phyloP scores from a whole-genome alignment of 2,888 invertebrate species.

The Rhimphoctona megacephalus region DNA sequence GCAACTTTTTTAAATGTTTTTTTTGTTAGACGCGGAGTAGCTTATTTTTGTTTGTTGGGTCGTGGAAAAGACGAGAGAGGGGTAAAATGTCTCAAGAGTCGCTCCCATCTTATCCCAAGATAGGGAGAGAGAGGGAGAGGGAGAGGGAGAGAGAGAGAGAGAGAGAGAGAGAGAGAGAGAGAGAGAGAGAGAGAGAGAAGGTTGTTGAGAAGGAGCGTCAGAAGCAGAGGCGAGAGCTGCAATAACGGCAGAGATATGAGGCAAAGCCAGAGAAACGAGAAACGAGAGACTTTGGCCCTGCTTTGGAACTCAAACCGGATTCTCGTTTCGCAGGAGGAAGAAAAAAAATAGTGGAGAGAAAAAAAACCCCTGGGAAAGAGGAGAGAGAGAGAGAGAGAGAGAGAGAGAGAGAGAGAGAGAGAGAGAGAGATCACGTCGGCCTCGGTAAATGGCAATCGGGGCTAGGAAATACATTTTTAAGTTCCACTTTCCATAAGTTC shows the following conservation, averaged over 20 bases:
- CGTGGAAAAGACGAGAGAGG: conserved; percentile 37
- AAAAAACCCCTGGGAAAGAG: conserved; percentile 23
- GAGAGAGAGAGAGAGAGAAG: background rate
- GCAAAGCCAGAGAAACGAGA: conserved; percentile 56
- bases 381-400: conserved; percentile 3
- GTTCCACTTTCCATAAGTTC: conserved; percentile 75
- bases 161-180: background rate
- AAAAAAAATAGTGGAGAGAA: conserved; percentile 27
- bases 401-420: conserved; percentile 31
- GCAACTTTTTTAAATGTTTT: background rate
- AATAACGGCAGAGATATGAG: conserved; percentile 49
- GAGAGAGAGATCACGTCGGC: conserved; percentile 54
- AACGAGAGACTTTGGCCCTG: conserved; percentile 58
- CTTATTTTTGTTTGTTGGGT: conserved; percentile 50
- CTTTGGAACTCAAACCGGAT: conserved; percentile 63
- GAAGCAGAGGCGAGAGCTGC: conserved; percentile 35
- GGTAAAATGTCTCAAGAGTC: conserved; percentile 62
- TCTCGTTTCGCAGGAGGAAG: conserved; percentile 58
- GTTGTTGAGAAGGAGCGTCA: conserved; percentile 31
- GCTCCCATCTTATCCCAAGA: conserved; percentile 46
- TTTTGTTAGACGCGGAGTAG: background rate
- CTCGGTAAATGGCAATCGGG: conserved; percentile 73
- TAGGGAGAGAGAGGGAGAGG: background rate
- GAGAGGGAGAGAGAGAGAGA: background rate
- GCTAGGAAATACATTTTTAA: conserved; percentile 74